phyloP scores from a whole-genome alignment of 1,140 invertebrate species.

The Trinorchestia longiramus region DNA sequence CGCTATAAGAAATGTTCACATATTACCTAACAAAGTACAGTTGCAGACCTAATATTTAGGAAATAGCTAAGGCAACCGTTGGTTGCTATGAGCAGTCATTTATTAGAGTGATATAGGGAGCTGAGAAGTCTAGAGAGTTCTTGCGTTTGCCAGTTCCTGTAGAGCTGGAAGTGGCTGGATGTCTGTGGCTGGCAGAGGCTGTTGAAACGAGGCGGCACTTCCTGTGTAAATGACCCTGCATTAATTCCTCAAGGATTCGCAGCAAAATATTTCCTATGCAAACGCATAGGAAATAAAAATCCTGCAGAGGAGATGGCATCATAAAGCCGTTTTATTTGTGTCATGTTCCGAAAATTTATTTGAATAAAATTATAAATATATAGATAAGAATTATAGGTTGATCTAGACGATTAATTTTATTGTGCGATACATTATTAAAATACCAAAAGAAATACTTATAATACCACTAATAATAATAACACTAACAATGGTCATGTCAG shows the following conservation, averaged over 20 bases:
- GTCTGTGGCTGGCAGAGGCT: not conserved
- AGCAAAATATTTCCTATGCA: not conserved
- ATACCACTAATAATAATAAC: too few species aligned
- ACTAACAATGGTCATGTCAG: too few species aligned
- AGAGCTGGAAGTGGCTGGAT: not conserved
- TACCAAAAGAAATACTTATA: too few species aligned
- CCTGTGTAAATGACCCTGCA: not conserved
- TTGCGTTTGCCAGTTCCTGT: not conserved
- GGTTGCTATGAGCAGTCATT: not conserved
- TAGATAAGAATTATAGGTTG: not conserved
- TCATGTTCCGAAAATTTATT: not conserved
- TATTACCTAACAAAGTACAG: not conserved
- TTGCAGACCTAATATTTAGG: not conserved
- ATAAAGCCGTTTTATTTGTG: not conserved
- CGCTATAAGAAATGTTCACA: not conserved
- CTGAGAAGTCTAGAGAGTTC: not conserved
- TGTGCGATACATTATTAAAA: too few species aligned
- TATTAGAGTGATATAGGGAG: not conserved
- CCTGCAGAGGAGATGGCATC: not conserved
- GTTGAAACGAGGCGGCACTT: not conserved
- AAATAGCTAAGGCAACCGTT: not conserved
- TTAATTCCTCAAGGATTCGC: not conserved
- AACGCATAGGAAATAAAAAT: not conserved
- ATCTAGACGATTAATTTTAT: too few species aligned
- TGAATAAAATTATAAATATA: not conserved